Percentiles rank a stretch among this genome's conserved stretches.
phyloP scores from a whole-genome alignment of 2,797 vertebrate species.

The Melanogrammus aeglefinus region DNA sequence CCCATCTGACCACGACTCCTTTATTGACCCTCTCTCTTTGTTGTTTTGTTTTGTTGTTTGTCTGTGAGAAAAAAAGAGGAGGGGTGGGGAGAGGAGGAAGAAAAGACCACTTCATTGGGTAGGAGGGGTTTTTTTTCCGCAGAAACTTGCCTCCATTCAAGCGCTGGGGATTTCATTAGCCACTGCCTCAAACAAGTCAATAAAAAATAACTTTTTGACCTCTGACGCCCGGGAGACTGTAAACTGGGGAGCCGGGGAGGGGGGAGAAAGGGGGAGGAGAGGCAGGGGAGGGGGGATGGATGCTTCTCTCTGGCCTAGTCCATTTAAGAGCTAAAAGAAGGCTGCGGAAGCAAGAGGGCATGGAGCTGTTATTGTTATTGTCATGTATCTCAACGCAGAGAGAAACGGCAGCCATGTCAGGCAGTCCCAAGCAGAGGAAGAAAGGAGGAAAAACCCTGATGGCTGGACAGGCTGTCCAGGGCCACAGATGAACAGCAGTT shows the following conservation, averaged over 20 bases:
- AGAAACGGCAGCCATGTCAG: conserved; percentile 9
- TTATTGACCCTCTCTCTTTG: conserved; percentile 77
- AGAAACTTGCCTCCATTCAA: conserved; percentile 62
- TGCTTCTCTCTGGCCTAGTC: too few species aligned
- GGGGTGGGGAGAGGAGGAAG: conserved; percentile 8
- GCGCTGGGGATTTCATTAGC: conserved; percentile 65
- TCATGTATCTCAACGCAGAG: background rate
- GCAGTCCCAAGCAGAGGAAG: conserved; percentile 14
- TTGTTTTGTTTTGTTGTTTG: conserved; percentile 80
- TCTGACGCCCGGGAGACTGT: conserved; percentile 50
- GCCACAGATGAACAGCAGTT: conserved; percentile 6
- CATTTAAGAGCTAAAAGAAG: too few species aligned
- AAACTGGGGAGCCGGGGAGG: conserved; percentile 33
- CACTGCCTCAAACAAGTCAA: conserved; percentile 62
- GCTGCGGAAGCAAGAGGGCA: conserved; percentile 2
- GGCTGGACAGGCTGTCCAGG: conserved; percentile 10
- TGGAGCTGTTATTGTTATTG: conserved; percentile 32
- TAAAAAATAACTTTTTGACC: conserved; percentile 72
- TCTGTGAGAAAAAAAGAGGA: conserved; percentile 69
- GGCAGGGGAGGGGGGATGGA: too few species aligned
- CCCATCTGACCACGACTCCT: conserved; percentile 80
- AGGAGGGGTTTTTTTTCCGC: conserved; percentile 69
- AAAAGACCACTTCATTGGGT: conserved; percentile 77
- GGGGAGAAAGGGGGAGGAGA: too few species aligned
- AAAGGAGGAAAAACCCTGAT: conserved; percentile 24